Evolutionary conservation across 2,888 invertebrate species (phyloP).

Genomic region (Beris morrisii): DNA sequence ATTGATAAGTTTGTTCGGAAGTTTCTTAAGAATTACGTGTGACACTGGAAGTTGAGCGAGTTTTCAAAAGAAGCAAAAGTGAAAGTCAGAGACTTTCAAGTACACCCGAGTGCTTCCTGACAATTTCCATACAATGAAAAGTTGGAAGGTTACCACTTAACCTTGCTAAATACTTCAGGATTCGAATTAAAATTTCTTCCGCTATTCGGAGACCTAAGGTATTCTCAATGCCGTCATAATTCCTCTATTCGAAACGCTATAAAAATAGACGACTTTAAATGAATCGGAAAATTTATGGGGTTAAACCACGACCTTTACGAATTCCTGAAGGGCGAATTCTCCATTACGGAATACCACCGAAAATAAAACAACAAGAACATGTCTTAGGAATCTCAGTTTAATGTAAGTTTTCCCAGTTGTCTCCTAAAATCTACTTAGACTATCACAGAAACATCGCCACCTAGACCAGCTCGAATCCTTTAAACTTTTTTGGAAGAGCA

Average conservation of each 20-base stretch:
- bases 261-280: not conserved
- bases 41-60: too few species aligned
- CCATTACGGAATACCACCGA: not conserved
- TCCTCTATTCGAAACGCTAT: constrained; percentile 1
- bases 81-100: too few species aligned
- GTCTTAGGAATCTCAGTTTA: constrained; percentile 20
- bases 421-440: constrained; percentile 12
- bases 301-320: constrained; percentile 12
- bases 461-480: constrained; percentile 17
- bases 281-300: constrained; percentile 9
- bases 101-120: too few species aligned
- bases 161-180: constrained; percentile 22
- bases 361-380: not conserved
- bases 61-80: too few species aligned
- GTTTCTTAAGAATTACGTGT: too few species aligned
- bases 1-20: too few species aligned
- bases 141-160: constrained; percentile 20
- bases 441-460: not conserved
- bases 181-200: constrained; percentile 22
- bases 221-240: not conserved
- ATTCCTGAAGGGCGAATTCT: constrained; percentile 4
- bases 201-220: constrained; percentile 3
- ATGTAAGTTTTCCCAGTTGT: constrained; percentile 26
- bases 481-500: constrained; percentile 5
- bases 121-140: constrained; percentile 19